Conservation (phyloP, 2,113 vertebrate species). For the Ovibos moschatus region DNA sequence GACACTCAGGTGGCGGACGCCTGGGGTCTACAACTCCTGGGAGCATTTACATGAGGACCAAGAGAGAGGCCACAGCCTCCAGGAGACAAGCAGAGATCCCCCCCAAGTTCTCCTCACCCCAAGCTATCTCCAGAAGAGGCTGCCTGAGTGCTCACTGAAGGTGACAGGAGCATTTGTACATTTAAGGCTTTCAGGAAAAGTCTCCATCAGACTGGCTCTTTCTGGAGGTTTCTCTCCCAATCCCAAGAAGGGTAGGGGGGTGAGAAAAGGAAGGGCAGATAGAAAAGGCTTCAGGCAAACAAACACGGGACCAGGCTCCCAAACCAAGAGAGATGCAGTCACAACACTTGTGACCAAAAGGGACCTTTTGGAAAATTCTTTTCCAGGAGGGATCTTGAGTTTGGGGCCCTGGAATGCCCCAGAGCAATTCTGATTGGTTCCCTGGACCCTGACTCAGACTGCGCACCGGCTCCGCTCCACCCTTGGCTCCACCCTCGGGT, state of each 20-base stretch:
- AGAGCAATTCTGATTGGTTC: slow-evolving; percentile 63
- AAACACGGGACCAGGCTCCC: not conserved
- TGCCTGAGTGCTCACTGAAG: not conserved
- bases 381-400: slow-evolving; percentile 79
- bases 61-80: not conserved
- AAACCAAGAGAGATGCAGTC: slow-evolving; percentile 49
- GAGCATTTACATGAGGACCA: not conserved
- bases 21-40: not conserved
- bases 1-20: not conserved
- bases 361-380: slow-evolving; percentile 75
- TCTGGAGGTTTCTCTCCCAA: not conserved
- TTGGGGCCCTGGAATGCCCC: slow-evolving; percentile 78
- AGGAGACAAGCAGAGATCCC: not conserved
- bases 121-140: not conserved
- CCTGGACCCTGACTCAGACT: slow-evolving; percentile 77
- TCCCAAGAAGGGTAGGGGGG: rapidly evolving
- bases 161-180: not conserved
- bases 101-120: not conserved
- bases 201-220: not conserved
- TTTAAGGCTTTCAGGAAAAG: not conserved
- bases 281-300: not conserved
- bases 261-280: not conserved
- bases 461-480: not conserved
- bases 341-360: slow-evolving; percentile 47
- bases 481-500: slow-evolving; percentile 73